Percentiles rank a stretch among this genome's conserved stretches.
phyloP scores from a whole-genome alignment of 2,888 invertebrate species.

The Seira ritae region DNA sequence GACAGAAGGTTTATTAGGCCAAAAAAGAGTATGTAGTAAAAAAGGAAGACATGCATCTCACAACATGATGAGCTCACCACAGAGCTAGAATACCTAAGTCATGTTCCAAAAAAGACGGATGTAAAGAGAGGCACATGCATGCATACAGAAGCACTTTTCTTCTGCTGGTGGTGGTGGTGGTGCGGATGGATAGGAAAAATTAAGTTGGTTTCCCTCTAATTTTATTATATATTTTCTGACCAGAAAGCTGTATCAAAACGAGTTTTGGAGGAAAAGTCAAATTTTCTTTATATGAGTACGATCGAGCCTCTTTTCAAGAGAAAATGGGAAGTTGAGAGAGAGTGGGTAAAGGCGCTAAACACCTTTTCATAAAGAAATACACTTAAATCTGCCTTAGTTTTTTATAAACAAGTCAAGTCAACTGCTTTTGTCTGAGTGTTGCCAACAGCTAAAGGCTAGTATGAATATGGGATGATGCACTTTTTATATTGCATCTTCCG shows the following conservation, averaged over 20 bases:
- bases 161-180: no score
- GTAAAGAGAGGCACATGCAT: conserved; percentile 6
- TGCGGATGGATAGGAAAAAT: no score
- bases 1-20: conserved; percentile 62
- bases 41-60: conserved; percentile 63
- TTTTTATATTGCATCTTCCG: no score
- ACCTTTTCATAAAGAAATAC: conserved; percentile 13
- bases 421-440: no score
- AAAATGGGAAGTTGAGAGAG: conserved; percentile 46
- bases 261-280: conserved; percentile 72
- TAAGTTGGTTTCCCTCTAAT: conserved; percentile 13
- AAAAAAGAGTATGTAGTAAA: conserved; percentile 23
- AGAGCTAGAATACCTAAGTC: no score
- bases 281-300: conserved; percentile 60
- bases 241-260: conserved; percentile 67
- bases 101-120: conserved; percentile 47
- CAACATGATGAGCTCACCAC: conserved; percentile 45
- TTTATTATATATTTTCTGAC: conserved; percentile 51
- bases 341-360: conserved; percentile 49
- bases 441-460: no score
- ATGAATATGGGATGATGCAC: no score
- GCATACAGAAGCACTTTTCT: no score
- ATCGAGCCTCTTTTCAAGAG: conserved; percentile 15
- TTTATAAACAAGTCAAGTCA: no score
- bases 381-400: no score